Conservation (phyloP, 1,140 invertebrate species). For the Dufourea novaeangliae region DNA sequence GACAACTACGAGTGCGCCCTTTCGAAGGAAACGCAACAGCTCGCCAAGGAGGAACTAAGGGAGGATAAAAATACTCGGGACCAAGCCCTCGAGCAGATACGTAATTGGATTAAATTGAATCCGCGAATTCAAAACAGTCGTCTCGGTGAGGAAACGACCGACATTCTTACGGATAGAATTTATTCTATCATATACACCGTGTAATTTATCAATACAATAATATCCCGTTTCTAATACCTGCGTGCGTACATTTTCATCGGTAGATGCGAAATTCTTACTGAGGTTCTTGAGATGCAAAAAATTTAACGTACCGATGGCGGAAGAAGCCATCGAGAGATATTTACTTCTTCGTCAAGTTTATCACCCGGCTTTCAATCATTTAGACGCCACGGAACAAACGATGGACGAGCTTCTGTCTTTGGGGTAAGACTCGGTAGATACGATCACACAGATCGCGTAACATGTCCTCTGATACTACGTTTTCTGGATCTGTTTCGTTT, state of each 20-base stretch:
- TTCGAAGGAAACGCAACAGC: slow-evolving; percentile 83
- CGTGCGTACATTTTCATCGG: slow-evolving; percentile 21
- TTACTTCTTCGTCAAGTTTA: slow-evolving; percentile 89
- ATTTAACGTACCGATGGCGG: slow-evolving; percentile 90
- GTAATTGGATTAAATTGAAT: slow-evolving; percentile 88
- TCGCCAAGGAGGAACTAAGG: slow-evolving; percentile 86
- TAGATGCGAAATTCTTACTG: slow-evolving; percentile 89
- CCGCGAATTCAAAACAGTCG: slow-evolving; percentile 86
- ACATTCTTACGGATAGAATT: background rate
- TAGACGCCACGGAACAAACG: slow-evolving; percentile 86
- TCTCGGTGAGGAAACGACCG: slow-evolving; percentile 82
- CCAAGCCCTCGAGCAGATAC: slow-evolving; percentile 85
- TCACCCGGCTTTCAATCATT: slow-evolving; percentile 86
- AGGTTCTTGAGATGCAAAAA: slow-evolving; percentile 92
- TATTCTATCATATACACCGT: background rate
- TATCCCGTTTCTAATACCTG: background rate
- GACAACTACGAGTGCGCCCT: slow-evolving; percentile 85
- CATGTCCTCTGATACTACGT: background rate
- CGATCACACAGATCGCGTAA: background rate
- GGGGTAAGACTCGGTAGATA: slow-evolving; percentile 82
- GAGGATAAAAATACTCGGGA: slow-evolving; percentile 86
- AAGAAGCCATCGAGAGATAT: slow-evolving; percentile 91
- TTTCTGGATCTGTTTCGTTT: slow-evolving; percentile 30
- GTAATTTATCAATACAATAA: background rate
- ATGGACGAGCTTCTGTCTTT: slow-evolving; percentile 87